Evolutionary conservation across 2,113 vertebrate genomes (phyloP).

Genomic region (Petaurus breviceps): DNA sequence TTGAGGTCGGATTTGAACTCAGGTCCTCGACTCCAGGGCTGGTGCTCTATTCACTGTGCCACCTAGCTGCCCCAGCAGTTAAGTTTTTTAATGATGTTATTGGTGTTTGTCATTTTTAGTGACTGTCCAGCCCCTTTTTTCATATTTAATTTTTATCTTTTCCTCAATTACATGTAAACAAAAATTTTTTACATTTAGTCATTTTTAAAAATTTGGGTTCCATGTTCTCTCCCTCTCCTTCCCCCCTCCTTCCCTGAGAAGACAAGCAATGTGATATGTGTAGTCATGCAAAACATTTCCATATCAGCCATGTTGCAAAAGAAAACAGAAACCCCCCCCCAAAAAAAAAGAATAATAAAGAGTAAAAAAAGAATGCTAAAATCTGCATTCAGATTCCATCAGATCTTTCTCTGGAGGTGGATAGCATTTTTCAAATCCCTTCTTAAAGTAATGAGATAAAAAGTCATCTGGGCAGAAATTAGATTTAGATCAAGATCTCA

Average conservation of each 20-base stretch:
- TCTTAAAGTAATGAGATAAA: neutral
- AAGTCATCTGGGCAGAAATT: neutral
- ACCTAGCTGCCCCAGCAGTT: too few species aligned
- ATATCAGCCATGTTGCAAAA: too few species aligned
- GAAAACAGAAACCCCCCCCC: too few species aligned
- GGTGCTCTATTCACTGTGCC: too few species aligned
- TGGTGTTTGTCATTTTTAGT: neutral
- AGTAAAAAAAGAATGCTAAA: neutral
- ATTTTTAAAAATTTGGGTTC: neutral
- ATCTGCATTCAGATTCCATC: neutral
- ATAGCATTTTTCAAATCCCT: neutral
- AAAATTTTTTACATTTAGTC: neutral
- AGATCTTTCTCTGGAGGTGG: neutral
- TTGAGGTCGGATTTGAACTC: too few species aligned
- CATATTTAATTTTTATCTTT: too few species aligned
- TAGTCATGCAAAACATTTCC: too few species aligned
- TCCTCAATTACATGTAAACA: neutral
- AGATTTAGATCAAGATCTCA: neutral
- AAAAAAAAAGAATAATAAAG: too few species aligned
- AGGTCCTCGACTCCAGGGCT: too few species aligned
- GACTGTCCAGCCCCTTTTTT: neutral
- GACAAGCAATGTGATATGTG: neutral
- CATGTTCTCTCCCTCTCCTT: neutral
- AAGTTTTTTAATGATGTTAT: neutral
- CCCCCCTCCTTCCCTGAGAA: neutral